These are phyloP conservation scores for Galaxias olidus DNA, from an alignment of 2,797 vertebrate species.

Conservation along the genomic window DNA sequence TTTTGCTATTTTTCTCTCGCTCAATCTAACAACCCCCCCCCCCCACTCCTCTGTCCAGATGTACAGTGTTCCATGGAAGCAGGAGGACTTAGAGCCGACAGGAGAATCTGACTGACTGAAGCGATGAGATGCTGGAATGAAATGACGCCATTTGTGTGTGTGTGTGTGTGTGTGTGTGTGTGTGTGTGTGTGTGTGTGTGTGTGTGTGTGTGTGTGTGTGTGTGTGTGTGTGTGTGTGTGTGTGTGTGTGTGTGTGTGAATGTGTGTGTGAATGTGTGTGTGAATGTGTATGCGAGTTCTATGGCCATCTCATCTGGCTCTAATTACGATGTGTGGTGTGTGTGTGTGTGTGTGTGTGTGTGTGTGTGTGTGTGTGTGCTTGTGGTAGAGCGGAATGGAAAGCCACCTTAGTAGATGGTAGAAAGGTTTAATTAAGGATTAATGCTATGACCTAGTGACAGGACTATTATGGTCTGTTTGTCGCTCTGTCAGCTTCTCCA, in stretches of 20 bases:
- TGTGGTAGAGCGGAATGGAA: conserved; percentile 18
- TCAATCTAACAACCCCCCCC: conserved; percentile 19
- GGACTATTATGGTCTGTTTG: conserved; percentile 15
- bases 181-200: conserved; percentile 37
- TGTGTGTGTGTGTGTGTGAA: conserved; percentile 8
- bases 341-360: conserved; percentile 39
- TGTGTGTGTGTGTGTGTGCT: conserved; percentile 14
- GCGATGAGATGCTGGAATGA: conserved; percentile 73
- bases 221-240: conserved; percentile 37
- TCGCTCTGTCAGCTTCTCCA: conserved; percentile 20
- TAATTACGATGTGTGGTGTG: conserved; percentile 51
- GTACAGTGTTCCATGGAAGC: conserved; percentile 68
- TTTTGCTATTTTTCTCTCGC: conserved; percentile 3
- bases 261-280: conserved; percentile 20
- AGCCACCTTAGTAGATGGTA: conserved; percentile 24
- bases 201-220: conserved; percentile 32
- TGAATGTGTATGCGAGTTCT: conserved; percentile 53
- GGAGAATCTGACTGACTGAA: conserved; percentile 32
- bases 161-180: conserved; percentile 23
- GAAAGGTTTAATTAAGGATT: conserved; percentile 51
- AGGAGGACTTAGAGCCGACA: conserved; percentile 70
- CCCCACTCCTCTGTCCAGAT: conserved; percentile 63
- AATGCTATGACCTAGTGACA: conserved; percentile 30
- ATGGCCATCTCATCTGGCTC: conserved; percentile 69
- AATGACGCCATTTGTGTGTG: conserved; percentile 64